A percentile compares a stretch with the other conserved stretches of the same genome.
Conservation (phyloP, 2,113 vertebrate genomes). For the Apodemus sylvaticus region DNA sequence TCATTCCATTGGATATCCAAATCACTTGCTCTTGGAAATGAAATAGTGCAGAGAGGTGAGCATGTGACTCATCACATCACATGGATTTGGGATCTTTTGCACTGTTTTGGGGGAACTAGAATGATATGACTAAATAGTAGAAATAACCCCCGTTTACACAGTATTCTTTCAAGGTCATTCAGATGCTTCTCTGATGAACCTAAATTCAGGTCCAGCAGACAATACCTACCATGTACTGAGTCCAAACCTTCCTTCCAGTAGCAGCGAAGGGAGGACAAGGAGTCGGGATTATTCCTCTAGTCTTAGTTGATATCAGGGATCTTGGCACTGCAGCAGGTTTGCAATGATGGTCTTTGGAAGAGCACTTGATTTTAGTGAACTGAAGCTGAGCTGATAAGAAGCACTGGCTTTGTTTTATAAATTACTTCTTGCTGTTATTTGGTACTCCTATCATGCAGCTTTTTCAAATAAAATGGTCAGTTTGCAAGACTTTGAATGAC, state of each 20-base stretch:
- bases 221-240: neutral
- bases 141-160: neutral
- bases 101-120: conserved; percentile 15
- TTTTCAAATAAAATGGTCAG: conserved; percentile 62
- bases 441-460: conserved; percentile 26
- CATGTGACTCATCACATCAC: neutral
- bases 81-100: neutral
- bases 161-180: neutral
- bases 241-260: neutral
- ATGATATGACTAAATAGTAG: neutral
- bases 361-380: conserved; percentile 65
- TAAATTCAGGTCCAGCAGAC: conserved; percentile 14
- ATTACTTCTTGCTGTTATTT: conserved; percentile 31
- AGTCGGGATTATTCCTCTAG: neutral
- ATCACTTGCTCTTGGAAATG: neutral
- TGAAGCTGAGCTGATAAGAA: conserved; percentile 41
- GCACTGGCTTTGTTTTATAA: conserved; percentile 51
- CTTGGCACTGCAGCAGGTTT: conserved; percentile 10
- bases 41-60: neutral
- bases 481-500: conserved; percentile 38
- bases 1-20: neutral
- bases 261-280: neutral
- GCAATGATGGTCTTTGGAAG: conserved; percentile 28
- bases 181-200: conserved; percentile 21
- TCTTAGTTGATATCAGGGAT: neutral